phyloP scores from a whole-genome alignment of 2,113 vertebrate species.

The Cygnus buccinator region DNA sequence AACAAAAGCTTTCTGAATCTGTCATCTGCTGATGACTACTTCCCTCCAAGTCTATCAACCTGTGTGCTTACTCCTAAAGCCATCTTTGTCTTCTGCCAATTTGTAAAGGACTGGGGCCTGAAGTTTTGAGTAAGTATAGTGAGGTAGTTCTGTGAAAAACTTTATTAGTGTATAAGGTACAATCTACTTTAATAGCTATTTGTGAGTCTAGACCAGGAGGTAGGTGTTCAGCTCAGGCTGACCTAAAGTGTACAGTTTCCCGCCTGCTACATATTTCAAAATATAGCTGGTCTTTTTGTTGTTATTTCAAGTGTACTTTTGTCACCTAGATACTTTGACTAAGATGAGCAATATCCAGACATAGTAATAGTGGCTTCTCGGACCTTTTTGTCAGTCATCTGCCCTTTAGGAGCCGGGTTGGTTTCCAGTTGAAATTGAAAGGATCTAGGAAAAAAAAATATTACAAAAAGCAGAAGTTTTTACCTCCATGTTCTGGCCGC shows the following conservation, averaged over 20 bases:
- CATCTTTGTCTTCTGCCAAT: neutral
- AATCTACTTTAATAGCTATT: neutral
- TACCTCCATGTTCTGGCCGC: constrained; percentile 94
- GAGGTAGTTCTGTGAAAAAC: neutral
- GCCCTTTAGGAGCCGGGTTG: neutral
- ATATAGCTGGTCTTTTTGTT: accelerated
- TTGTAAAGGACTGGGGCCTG: neutral
- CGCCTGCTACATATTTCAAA: neutral
- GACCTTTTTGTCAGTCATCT: neutral
- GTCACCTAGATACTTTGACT: neutral
- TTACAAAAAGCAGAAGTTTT: neutral
- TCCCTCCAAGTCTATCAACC: neutral
- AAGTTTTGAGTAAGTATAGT: neutral
- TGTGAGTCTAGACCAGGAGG: neutral
- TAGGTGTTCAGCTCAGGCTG: neutral
- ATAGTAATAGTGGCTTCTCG: neutral
- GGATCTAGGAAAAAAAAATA: neutral
- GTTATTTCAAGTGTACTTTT: neutral
- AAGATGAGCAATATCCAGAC: neutral
- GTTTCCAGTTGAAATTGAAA: neutral
- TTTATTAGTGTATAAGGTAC: neutral
- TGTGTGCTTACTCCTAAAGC: neutral
- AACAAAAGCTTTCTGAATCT: neutral
- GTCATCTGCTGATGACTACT: neutral
- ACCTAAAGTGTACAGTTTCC: neutral